Evolutionary conservation across 1,140 invertebrate genomes (phyloP), one percentile per base, ranked within the genome.

Genomic region (Aphaenogaster ashmeadi): DNA sequence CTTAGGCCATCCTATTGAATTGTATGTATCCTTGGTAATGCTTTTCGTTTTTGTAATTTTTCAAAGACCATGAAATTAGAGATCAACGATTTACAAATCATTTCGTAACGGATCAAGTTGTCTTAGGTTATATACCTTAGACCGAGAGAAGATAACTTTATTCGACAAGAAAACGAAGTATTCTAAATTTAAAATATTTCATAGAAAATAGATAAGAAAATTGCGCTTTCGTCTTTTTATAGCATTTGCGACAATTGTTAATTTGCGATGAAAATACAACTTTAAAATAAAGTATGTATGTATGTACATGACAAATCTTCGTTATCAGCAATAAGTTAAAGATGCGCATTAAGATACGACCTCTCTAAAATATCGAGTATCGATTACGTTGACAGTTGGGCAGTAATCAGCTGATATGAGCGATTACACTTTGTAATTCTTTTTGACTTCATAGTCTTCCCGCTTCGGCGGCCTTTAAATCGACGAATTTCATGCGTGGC

Each of bases 21-120:
- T 90, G 86, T 86, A 89, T n/a, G n/a, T n/a, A n/a, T n/a, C n/a
- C 83, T 89, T 89, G 71, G 54, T 87, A 79, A 89, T 87, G 50
- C 4, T 38, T 18, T 41, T 67, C 9, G n/a, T 47, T 38, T 64
- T 64, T 27, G 38, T 71, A n/a, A 33, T 8, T 44, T 83, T 72
- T 58, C 33, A 7, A 21, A 66, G 60, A 60, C 41, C 56, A n/a
- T 77, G 33, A 56, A 69, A 62, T 67, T 78, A 52, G 6, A 78
- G 13, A 33, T 44, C 15, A 47, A 9, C 13, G 47, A 83, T 58
- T 72, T 72, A 72, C 52, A 72, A 74, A 44, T 41, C 60, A 44
- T 72, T 52, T 72, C 52, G 33, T 58, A 58, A 83, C 18, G 67
- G 69, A 18, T 44, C 47, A 33, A 5, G 15, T 77, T 60, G 33